These are phyloP conservation scores for Temnothorax nylanderi DNA, from an alignment of 1,140 invertebrate species.

Conservation along the genomic window DNA sequence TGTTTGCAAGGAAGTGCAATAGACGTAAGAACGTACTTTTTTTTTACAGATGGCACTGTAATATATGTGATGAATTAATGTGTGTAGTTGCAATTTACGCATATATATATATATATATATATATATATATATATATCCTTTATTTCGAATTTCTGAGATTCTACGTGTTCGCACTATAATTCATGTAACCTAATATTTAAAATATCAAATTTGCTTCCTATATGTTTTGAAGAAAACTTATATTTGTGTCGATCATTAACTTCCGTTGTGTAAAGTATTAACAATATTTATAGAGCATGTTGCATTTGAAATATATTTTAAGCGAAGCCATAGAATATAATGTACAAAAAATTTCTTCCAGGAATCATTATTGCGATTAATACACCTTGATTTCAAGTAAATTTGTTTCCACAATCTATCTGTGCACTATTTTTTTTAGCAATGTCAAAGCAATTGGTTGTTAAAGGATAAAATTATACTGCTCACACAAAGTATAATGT, in stretches of 20 bases:
- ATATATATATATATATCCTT: slow-evolving; percentile 66
- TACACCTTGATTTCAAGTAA: slow-evolving; percentile 36
- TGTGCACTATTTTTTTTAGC: slow-evolving; percentile 37
- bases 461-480: slow-evolving; percentile 53
- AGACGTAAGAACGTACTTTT: slow-evolving; percentile 67
- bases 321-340: slow-evolving; percentile 31
- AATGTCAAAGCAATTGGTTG: slow-evolving; percentile 28
- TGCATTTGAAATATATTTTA: slow-evolving; percentile 54
- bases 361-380: slow-evolving; percentile 8
- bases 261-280: slow-evolving; percentile 57
- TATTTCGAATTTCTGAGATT: slow-evolving; percentile 63
- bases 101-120: slow-evolving; percentile 54
- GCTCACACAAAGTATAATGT: slow-evolving; percentile 41
- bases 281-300: slow-evolving; percentile 18
- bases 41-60: slow-evolving; percentile 64
- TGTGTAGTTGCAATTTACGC: slow-evolving; percentile 54
- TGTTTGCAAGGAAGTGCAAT: slow-evolving; percentile 75
- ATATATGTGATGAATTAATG: slow-evolving; percentile 65
- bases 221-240: slow-evolving; percentile 47
- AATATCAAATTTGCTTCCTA: slow-evolving; percentile 58
- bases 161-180: slow-evolving; percentile 42
- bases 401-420: slow-evolving; percentile 25
- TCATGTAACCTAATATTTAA: slow-evolving; percentile 53
- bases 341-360: slow-evolving; percentile 54
- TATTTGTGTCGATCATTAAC: slow-evolving; percentile 52